A percentile compares a stretch with the other conserved stretches of the same genome.
Evolutionary conservation across 2,113 vertebrate species (phyloP).

Genomic region (Sitta europaea): DNA sequence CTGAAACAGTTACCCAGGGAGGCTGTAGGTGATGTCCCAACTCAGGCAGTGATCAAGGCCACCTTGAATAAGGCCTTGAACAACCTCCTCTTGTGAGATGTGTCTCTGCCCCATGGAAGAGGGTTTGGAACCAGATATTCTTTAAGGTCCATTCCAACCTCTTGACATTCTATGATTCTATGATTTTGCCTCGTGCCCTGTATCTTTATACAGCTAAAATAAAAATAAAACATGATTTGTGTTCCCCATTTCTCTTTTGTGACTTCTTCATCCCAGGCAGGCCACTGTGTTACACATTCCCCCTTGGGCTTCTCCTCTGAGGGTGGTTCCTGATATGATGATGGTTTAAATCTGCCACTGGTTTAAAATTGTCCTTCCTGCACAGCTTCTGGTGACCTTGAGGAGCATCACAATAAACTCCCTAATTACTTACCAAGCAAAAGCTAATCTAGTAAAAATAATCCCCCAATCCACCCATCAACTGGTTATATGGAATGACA

Average conservation of each 20-base stretch:
- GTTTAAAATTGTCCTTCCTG: neutral
- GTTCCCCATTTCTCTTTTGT: neutral
- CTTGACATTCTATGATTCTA: neutral
- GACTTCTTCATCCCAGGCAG: too few species aligned
- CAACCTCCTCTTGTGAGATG: neutral
- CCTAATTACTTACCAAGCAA: neutral
- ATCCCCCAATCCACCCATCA: neutral
- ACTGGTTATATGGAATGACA: neutral
- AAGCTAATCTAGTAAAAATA: neutral
- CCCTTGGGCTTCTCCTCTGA: fast-evolving
- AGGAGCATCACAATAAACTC: neutral
- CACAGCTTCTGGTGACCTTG: neutral
- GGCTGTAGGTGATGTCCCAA: too few species aligned
- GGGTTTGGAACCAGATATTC: neutral
- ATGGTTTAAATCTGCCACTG: fast-evolving
- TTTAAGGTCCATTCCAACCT: neutral
- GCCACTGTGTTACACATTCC: neutral
- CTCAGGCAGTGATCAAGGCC: too few species aligned
- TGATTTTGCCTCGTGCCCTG: fast-evolving
- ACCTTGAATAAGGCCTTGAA: neutral
- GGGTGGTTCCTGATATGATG: fast-evolving
- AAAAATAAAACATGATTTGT: fast-evolving
- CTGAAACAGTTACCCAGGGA: too few species aligned
- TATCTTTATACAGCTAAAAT: neutral
- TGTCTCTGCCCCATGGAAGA: neutral